These are phyloP conservation scores for Drosophila grimshawi DNA, from an alignment of 1,140 invertebrate species.

Conservation along the genomic window DNA sequence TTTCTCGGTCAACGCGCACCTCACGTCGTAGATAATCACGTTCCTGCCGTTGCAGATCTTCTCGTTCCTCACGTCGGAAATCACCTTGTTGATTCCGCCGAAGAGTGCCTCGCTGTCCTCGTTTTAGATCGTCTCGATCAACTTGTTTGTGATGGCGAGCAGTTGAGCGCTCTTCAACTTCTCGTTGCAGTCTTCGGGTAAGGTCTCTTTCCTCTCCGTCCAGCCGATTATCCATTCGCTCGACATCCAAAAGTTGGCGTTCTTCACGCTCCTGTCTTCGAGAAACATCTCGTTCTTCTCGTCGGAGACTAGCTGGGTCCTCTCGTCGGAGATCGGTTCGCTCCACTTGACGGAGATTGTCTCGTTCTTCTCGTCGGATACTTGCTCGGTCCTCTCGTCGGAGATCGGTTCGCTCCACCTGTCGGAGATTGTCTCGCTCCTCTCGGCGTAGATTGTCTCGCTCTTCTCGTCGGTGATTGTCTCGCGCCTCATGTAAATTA, in stretches of 20 bases:
- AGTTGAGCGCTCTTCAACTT: no score
- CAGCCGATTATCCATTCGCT: not conserved
- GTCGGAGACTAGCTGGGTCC: no score
- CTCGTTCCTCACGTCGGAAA: no score
- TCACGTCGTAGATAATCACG: slow-evolving; percentile 1
- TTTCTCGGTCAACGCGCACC: not conserved
- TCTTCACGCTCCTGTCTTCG: not conserved
- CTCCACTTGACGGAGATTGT: not conserved
- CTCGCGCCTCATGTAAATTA: no score
- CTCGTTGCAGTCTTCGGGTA: not conserved
- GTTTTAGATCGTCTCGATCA: not conserved
- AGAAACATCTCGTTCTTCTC: not conserved
- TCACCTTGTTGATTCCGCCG: not conserved
- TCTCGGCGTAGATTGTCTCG: not conserved
- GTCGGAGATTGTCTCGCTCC: not conserved
- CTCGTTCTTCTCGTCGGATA: not conserved
- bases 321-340: no score
- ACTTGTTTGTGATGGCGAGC: not conserved
- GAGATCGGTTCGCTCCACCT: no score
- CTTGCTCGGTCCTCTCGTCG: no score
- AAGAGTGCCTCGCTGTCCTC: not conserved
- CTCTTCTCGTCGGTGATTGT: not conserved
- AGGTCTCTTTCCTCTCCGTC: not conserved
- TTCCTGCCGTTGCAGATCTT: not conserved
- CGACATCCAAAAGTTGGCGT: not conserved